These are phyloP conservation scores for Pyrochroa serraticornis DNA, from an alignment of 2,888 invertebrate genomes.

Conservation along the genomic window DNA sequence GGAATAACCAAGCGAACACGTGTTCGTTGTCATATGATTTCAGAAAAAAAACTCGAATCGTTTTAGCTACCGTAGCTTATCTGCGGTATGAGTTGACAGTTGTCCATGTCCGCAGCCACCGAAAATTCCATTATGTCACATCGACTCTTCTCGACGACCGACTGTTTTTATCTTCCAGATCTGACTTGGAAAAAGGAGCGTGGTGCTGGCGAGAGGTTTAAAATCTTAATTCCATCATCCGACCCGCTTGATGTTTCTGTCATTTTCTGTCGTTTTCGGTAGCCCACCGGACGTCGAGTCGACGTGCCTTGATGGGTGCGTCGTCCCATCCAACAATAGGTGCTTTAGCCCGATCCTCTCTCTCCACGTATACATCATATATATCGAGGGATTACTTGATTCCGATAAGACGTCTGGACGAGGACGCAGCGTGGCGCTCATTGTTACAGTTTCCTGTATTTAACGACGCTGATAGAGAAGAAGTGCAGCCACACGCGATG, in stretches of 20 bases:
- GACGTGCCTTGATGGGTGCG: not conserved
- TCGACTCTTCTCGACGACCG: conserved; percentile 10
- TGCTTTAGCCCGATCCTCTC: too few species aligned
- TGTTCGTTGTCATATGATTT: conserved; percentile 33
- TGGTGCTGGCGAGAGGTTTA: conserved; percentile 4
- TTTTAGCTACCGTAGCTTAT: conserved; percentile 34
- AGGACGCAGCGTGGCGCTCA: not conserved
- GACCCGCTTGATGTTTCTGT: too few species aligned
- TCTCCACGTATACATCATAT: too few species aligned
- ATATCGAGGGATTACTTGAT: conserved; percentile 6
- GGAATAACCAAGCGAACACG: conserved; percentile 9
- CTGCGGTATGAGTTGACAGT: conserved; percentile 17
- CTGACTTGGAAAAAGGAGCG: conserved; percentile 3
- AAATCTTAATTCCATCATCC: not conserved
- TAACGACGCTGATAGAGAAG: not conserved
- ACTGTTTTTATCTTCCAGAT: not conserved
- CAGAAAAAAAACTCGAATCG: conserved; percentile 29
- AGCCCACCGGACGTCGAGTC: too few species aligned
- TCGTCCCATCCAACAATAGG: not conserved
- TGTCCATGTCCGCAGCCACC: not conserved
- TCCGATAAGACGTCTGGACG: conserved; percentile 6
- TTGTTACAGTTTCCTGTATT: conserved; percentile 19
- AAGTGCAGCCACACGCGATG: not conserved
- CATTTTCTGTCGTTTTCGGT: too few species aligned
- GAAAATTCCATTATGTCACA: not conserved